Base-by-base conservation (phyloP, 2,888 invertebrate species). In the Andrena bicolor region DNA sequence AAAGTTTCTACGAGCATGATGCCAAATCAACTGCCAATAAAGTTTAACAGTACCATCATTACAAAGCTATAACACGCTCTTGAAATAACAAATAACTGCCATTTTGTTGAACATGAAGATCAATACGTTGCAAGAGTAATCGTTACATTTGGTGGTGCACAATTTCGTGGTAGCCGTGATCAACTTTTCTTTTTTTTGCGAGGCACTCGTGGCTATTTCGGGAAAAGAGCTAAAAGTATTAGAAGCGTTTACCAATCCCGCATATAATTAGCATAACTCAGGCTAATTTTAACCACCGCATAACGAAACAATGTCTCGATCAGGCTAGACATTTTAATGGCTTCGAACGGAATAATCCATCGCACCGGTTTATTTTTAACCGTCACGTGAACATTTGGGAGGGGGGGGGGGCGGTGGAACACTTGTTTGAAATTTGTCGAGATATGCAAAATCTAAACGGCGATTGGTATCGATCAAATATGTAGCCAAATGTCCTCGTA, bases 361-460 rank as follows among this genome's bases (percentile, higher is more conserved):
- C 58, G 13, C 13, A 20, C n/a, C 16, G 30, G 16, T 32, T 10
- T 48, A 20, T 53, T 26, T 48, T 10, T 16, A 23, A 20, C n/a
- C 0, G 26, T 56, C 28, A 13, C 2, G 6, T 26, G 8, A 23
- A 16, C 8, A 32, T 51, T 35, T n/a, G 5, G 6, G 13, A 16
- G 41, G 16, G 41, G 5, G 6, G 13, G 5, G 41, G 16, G 41
- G 13, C 41, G 41, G 41, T 16, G 16, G 1, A 41, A 41, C 41
- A 41, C 41, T 41, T 41, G 41, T 16, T 41, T 41, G 41, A 41
- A 41, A 41, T 41, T 41, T 16, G 41, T 16, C 41, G 5, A 41
- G 16, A 16, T 41, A 41, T 16, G 41, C 13, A 8, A 3, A 73
- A 68, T 68, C 48, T 71, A 78, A 77, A 71, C 77, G 78, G 51